phyloP scores from a whole-genome alignment of 2,888 invertebrate genomes.

The Teleiodes luculella region DNA sequence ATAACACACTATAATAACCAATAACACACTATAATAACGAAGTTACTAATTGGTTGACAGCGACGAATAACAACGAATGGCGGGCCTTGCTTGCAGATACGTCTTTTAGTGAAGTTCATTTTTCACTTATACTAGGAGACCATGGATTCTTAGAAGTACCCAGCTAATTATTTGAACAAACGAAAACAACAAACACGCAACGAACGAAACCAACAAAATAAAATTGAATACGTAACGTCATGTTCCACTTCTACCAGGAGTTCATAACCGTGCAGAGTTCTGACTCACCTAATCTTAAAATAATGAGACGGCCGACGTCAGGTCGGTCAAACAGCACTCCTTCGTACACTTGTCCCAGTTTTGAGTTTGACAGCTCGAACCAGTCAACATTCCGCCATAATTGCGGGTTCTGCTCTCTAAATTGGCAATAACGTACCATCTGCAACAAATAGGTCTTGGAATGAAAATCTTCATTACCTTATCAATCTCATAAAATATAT shows the following conservation, averaged over 20 bases:
- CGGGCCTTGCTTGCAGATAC: too few species aligned
- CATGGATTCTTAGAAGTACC: too few species aligned
- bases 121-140: neutral
- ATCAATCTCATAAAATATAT: too few species aligned
- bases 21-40: too few species aligned
- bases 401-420: constrained; percentile 84
- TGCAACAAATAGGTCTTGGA: constrained; percentile 49
- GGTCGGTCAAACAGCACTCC: constrained; percentile 78
- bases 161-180: too few species aligned
- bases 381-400: constrained; percentile 83
- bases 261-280: constrained; percentile 14
- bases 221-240: neutral
- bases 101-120: neutral
- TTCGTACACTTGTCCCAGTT: constrained; percentile 81
- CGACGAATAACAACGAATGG: too few species aligned
- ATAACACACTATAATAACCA: too few species aligned
- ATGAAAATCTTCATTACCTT: too few species aligned
- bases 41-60: too few species aligned
- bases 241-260: neutral
- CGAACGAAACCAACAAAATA: too few species aligned
- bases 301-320: constrained; percentile 81
- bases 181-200: too few species aligned
- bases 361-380: constrained; percentile 75
- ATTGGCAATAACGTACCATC: constrained; percentile 85
- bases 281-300: constrained; percentile 83